Evolutionary conservation across 1,140 invertebrate genomes (phyloP).

Genomic region (Cydia amplana): DNA sequence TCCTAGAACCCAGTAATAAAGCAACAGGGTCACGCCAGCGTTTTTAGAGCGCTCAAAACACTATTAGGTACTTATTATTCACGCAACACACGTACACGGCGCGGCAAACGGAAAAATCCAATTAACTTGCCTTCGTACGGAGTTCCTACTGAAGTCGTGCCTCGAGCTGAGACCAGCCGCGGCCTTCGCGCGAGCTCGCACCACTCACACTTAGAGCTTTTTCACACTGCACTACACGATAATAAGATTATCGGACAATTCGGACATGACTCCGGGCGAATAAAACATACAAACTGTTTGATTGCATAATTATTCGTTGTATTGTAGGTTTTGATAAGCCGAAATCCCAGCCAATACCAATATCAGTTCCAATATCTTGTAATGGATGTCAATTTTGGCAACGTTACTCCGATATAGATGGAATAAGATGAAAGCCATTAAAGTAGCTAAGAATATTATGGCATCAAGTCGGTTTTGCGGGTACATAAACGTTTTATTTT

Average conservation of each 20-base stretch:
- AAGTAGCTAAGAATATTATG: too few relatives aligned
- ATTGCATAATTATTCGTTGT: too few relatives aligned
- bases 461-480: too few relatives aligned
- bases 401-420: too few relatives aligned
- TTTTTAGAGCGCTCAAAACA: conserved; percentile 48
- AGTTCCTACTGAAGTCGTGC: conserved; percentile 46
- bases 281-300: not conserved
- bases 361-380: too few relatives aligned
- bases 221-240: not conserved
- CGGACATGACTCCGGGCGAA: not conserved
- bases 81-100: conserved; percentile 60
- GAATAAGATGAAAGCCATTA: too few relatives aligned
- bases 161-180: conserved; percentile 34
- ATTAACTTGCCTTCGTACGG: conserved; percentile 72
- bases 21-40: conserved; percentile 7
- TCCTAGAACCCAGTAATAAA: not conserved
- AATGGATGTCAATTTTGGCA: too few relatives aligned
- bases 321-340: too few relatives aligned
- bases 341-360: too few relatives aligned
- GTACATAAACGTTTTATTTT: too few relatives aligned
- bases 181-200: conserved; percentile 34
- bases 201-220: conserved; percentile 46
- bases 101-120: conserved; percentile 72
- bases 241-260: not conserved
- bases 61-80: conserved; percentile 67